Conservation (phyloP, 2,113 vertebrate genomes). For the Macheiramphus alcinus region DNA sequence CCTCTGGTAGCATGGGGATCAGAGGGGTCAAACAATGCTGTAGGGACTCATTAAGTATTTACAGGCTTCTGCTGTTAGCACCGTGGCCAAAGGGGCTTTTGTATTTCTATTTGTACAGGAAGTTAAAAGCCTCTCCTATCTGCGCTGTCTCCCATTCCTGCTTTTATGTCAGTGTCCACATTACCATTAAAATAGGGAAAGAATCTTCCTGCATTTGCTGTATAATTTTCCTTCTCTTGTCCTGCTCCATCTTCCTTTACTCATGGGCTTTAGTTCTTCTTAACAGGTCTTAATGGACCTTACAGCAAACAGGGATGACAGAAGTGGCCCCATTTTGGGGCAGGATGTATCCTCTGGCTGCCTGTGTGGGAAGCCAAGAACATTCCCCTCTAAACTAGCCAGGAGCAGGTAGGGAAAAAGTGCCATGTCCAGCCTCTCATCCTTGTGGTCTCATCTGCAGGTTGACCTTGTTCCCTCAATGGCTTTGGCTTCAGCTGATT, state of each 20-base stretch:
- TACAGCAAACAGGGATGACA: not conserved
- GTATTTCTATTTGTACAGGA: conserved; percentile 36
- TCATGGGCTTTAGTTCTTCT: not conserved
- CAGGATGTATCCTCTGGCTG: not conserved
- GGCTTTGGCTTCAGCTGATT: not conserved
- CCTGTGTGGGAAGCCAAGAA: not conserved
- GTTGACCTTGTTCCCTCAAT: not conserved
- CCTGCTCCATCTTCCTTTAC: not conserved
- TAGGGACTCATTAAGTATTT: conserved; percentile 51
- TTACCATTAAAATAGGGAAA: not conserved
- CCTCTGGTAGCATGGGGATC: conserved; percentile 17
- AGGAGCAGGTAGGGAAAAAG: not conserved
- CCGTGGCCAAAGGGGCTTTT: conserved; percentile 48
- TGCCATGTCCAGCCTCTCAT: not conserved
- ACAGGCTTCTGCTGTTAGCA: conserved; percentile 38
- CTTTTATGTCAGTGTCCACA: not conserved
- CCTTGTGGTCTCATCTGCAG: not conserved
- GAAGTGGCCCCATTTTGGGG: not conserved
- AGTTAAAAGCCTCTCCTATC: conserved; percentile 12
- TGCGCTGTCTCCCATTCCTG: not conserved
- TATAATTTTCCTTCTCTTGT: not conserved
- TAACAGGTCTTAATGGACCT: not conserved
- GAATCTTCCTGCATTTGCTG: not conserved
- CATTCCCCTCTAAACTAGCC: not conserved
- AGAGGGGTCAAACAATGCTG: conserved; percentile 39